These are phyloP conservation scores for Halisarca cf. caerulea DNA, from an alignment of 37 sponge, comb jelly and placozoan species.

Conservation along the genomic window DNA sequence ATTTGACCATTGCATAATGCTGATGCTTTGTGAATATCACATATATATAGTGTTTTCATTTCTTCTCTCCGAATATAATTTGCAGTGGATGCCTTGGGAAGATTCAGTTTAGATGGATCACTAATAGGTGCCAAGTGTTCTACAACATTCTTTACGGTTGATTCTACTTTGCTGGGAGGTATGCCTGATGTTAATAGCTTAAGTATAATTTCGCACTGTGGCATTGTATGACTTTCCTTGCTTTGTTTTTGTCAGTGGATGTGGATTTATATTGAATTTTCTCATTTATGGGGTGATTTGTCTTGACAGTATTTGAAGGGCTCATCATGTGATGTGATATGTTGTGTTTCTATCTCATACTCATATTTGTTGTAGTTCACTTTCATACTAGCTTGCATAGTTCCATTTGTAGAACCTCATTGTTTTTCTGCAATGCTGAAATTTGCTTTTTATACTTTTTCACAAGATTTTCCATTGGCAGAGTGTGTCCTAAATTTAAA, in stretches of 20 bases:
- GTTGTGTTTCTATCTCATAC: too few relatives aligned
- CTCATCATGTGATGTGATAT: too few relatives aligned
- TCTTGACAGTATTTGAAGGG: too few relatives aligned
- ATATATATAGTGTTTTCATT: slow-evolving; percentile 27
- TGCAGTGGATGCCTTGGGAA: slow-evolving; percentile 18
- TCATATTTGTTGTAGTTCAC: too few relatives aligned
- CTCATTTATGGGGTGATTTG: too few relatives aligned
- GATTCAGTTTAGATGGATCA: slow-evolving; percentile 6
- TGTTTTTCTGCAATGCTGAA: too few relatives aligned
- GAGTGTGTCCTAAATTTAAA: too few relatives aligned
- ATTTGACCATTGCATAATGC: neutral
- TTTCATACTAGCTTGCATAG: too few relatives aligned
- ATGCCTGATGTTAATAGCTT: slow-evolving; percentile 1
- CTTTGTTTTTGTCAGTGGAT: neutral
- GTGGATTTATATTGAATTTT: too few relatives aligned
- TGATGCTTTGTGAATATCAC: slow-evolving; percentile 44
- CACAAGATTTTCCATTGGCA: too few relatives aligned
- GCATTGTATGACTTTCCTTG: neutral
- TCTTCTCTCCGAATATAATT: slow-evolving; percentile 31
- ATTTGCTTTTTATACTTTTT: too few relatives aligned
- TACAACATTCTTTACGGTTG: slow-evolving; percentile 1
- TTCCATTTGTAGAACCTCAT: too few relatives aligned
- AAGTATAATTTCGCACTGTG: slow-evolving; percentile 30
- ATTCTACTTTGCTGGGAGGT: neutral
- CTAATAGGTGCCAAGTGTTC: slow-evolving; percentile 5